phyloP scores from a whole-genome alignment of 2,797 vertebrate species.

The Okamejei kenojei region DNA sequence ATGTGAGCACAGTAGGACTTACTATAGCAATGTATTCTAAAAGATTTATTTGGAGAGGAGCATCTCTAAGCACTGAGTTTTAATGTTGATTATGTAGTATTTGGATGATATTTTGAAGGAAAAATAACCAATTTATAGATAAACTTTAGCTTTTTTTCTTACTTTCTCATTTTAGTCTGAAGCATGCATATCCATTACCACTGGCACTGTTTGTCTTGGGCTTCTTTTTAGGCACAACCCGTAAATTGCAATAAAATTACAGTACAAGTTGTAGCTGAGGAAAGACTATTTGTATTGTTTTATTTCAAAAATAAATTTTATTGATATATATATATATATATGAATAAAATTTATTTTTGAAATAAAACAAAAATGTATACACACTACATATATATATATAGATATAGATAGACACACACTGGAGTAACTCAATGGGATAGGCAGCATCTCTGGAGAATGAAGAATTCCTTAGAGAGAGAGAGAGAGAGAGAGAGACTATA shows the following conservation, averaged over 20 bases:
- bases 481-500: too few species aligned
- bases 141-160: neutral
- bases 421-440: too few species aligned
- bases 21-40: neutral
- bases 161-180: neutral
- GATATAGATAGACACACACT: too few species aligned
- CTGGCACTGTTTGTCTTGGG: neutral
- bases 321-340: too few species aligned
- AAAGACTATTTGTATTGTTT: neutral
- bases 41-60: neutral
- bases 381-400: too few species aligned
- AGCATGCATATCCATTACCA: neutral
- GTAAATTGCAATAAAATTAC: neutral
- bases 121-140: neutral
- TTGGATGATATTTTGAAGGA: neutral
- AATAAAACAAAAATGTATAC: too few species aligned
- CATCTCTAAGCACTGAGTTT: neutral
- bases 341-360: too few species aligned
- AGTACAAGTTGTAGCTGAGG: neutral
- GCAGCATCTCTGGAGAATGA: too few species aligned
- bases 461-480: too few species aligned
- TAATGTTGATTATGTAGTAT: neutral
- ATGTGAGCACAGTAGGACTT: constrained; percentile 22
- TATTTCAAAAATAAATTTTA: too few species aligned
- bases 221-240: neutral